phyloP scores from a whole-genome alignment of 1,140 invertebrate genomes.

The Kradibia gibbosae region DNA sequence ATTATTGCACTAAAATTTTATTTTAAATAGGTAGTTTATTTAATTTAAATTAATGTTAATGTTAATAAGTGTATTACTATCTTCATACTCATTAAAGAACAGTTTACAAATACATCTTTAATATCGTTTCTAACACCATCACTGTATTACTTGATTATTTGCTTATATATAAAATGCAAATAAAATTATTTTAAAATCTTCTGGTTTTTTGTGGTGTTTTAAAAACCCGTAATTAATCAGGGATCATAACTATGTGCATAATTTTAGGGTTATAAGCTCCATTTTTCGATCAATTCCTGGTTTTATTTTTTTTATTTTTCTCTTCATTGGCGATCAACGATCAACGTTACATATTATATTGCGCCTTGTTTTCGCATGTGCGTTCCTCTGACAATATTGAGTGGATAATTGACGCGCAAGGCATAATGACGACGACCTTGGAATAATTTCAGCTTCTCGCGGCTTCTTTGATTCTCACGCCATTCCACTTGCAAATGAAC shows the following conservation, averaged over 20 bases:
- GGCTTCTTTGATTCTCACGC: conserved; percentile 68
- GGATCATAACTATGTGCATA: not conserved
- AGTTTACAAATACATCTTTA: too few relatives aligned
- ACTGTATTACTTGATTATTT: too few relatives aligned
- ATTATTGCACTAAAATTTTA: not conserved
- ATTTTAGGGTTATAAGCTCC: not conserved
- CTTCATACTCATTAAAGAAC: not conserved
- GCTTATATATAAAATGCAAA: too few relatives aligned
- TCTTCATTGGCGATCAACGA: not conserved
- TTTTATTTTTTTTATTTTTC: not conserved
- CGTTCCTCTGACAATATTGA: conserved; percentile 54
- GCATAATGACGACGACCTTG: conserved; percentile 65
- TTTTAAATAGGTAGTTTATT: not conserved
- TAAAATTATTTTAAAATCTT: too few relatives aligned
- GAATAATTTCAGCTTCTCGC: conserved; percentile 64
- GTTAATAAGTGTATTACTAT: not conserved
- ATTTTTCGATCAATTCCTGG: not conserved
- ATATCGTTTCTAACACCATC: too few relatives aligned
- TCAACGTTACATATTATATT: not conserved
- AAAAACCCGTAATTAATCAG: not conserved
- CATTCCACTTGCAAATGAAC: conserved; percentile 24
- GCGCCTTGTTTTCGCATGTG: not conserved
- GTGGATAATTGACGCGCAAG: conserved; percentile 60
- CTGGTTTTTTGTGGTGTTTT: too few relatives aligned
- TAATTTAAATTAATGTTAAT: not conserved